These are phyloP conservation scores for Valencia hispanica DNA, from an alignment of 2,797 vertebrate genomes.

Conservation along the genomic window DNA sequence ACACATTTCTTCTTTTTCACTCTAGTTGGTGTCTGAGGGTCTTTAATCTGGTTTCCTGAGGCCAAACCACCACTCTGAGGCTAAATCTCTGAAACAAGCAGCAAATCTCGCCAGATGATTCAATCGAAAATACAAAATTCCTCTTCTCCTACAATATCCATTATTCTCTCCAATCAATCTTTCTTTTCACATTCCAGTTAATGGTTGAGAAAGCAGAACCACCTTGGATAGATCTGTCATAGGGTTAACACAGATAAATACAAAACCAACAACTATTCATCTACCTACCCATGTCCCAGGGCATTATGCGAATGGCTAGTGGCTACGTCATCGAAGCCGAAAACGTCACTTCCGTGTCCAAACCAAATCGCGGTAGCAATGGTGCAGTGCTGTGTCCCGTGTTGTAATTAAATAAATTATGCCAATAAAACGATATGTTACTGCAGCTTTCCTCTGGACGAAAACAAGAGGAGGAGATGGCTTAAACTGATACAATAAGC, in stretches of 20 bases:
- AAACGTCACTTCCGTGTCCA: no score
- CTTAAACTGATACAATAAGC: no score
- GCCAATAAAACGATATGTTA: no score
- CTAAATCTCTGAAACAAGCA: neutral
- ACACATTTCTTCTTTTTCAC: neutral
- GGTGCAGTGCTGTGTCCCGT: no score
- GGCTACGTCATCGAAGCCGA: no score
- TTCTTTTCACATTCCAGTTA: neutral
- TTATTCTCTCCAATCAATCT: neutral
- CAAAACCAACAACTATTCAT: neutral
- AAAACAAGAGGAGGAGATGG: no score
- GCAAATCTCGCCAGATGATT: slow-evolving; percentile 1
- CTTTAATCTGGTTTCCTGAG: neutral
- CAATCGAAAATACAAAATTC: neutral
- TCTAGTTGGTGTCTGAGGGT: neutral
- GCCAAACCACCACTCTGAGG: neutral
- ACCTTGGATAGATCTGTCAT: neutral
- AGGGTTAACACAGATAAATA: neutral
- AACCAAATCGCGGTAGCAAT: no score
- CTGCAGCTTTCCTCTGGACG: no score
- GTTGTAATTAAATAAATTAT: no score
- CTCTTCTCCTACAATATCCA: neutral
- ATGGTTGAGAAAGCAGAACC: neutral
- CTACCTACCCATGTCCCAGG: neutral
- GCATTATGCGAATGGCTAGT: no score